Conservation (phyloP, 2,888 invertebrate genomes). For the Drosophila melanosoma region DNA sequence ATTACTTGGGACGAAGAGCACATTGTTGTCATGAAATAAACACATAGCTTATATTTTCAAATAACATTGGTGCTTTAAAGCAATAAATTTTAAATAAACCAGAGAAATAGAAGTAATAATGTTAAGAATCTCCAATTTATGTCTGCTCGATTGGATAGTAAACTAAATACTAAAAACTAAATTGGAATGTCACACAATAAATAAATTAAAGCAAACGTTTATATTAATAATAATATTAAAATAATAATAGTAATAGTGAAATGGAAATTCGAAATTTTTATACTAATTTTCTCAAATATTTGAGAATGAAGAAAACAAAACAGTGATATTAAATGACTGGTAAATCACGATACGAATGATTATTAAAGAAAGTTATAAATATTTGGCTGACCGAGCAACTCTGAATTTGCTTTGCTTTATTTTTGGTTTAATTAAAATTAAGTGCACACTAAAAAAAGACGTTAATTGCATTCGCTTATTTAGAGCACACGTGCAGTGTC, state of each 20-base stretch:
- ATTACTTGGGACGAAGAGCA: neutral
- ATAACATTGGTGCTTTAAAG: neutral
- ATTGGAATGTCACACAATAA: neutral
- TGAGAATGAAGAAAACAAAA: neutral
- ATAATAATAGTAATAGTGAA: too few species aligned
- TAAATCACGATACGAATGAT: neutral
- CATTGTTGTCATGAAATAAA: neutral
- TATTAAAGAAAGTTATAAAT: neutral
- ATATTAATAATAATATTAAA: neutral
- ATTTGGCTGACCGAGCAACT: neutral
- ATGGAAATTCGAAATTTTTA: rapidly evolving
- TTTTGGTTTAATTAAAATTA: conserved; percentile 49
- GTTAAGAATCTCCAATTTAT: neutral
- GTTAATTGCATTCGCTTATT: conserved; percentile 62
- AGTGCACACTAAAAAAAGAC: conserved; percentile 43
- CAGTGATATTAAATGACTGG: neutral
- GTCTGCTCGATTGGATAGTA: neutral
- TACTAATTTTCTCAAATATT: neutral
- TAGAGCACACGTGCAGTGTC: conserved; percentile 3
- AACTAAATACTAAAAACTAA: neutral
- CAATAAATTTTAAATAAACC: neutral
- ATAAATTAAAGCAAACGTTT: neutral
- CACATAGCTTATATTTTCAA: neutral
- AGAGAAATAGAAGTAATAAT: neutral
- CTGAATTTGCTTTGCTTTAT: neutral